Evolutionary conservation across 1,140 invertebrate genomes (phyloP), one percentile per base, ranked within the genome.

Genomic region (Drosophila mauritiana): DNA sequence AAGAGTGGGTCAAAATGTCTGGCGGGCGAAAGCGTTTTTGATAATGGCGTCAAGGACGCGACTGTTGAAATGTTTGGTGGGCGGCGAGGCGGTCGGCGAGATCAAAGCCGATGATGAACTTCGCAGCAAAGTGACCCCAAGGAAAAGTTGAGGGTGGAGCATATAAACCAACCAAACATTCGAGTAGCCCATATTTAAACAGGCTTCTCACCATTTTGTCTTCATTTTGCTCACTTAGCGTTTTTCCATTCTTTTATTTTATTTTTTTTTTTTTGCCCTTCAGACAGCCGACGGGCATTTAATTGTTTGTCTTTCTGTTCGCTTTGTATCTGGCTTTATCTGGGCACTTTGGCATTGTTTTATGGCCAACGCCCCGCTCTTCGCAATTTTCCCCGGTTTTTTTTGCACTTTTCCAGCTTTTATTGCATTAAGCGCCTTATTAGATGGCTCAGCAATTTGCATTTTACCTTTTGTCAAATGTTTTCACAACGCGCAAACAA

Each of bases 341-440:
- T 83, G 78, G 70, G 48, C 80, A 84, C 65, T 79, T 84, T 84
- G 59, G 63, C 80, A 83, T 83, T 83, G 80, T 83, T 83, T 83
- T 84, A 83, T 76, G 70, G 61, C 52, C 36, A n/a, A 53, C 25
- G 11, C 12, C 48, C n/a, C 42, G 1, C 10, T 22, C 37, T 10
- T 17, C 13, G 31, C 37, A 12, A 17, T 20, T 31, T 40, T 12
- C 0, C 17, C 7, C 10, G 17, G 1, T 17, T 2, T 12, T 52
- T 34, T 31, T 1, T 37, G 22, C 39, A 22, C 20, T 45, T 63
- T 36, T 42, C 10, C 55, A 34, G 52, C 39, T 53, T 73, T 79
- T 79, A 84, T 80, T 84, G 80, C 80, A 72, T 79, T 84, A 84
- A 84, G 75, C 76, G 76, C 52, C 76, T 83, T 83, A 84, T 75